Evolutionary conservation across 2,888 invertebrate genomes (phyloP).

Genomic region (Dynastes hyllus): DNA sequence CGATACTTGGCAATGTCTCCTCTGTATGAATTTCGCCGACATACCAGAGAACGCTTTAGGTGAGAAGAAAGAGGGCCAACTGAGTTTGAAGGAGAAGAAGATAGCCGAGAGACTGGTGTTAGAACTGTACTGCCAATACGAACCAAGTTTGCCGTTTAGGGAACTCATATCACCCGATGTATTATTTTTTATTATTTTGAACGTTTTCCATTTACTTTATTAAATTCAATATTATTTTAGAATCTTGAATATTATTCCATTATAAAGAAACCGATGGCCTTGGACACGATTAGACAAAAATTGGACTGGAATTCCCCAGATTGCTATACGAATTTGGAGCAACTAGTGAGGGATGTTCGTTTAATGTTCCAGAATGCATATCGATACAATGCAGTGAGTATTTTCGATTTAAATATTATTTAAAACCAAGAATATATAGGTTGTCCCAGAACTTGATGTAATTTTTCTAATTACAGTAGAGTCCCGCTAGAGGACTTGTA

Average conservation of each 20-base stretch:
- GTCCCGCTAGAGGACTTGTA: no score
- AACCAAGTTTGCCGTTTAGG: slow-evolving; percentile 90
- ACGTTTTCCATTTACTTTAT: slow-evolving; percentile 16
- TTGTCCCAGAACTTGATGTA: no score
- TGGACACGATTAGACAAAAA: slow-evolving; percentile 87
- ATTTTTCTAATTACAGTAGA: no score
- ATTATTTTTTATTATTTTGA: slow-evolving; percentile 31
- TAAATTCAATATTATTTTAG: slow-evolving; percentile 67
- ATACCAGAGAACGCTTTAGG: slow-evolving; percentile 72
- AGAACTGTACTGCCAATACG: slow-evolving; percentile 94
- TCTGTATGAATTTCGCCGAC: slow-evolving; percentile 89
- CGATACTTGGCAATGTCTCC: slow-evolving; percentile 93
- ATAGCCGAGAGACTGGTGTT: slow-evolving; percentile 89
- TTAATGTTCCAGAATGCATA: slow-evolving; percentile 92
- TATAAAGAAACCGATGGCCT: slow-evolving; percentile 87
- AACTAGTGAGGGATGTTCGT: slow-evolving; percentile 87
- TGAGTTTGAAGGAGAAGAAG: slow-evolving; percentile 78
- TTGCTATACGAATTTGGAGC: slow-evolving; percentile 83
- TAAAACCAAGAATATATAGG: no score
- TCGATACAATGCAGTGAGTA: slow-evolving; percentile 86
- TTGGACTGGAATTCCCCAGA: slow-evolving; percentile 82
- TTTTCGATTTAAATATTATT: neutral
- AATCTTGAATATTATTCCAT: slow-evolving; percentile 81
- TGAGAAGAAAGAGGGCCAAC: slow-evolving; percentile 72
- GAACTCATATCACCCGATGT: slow-evolving; percentile 80